These are phyloP conservation scores for Tretioscincus oriximinensis DNA, from an alignment of 2,113 vertebrate genomes.

Conservation along the genomic window DNA sequence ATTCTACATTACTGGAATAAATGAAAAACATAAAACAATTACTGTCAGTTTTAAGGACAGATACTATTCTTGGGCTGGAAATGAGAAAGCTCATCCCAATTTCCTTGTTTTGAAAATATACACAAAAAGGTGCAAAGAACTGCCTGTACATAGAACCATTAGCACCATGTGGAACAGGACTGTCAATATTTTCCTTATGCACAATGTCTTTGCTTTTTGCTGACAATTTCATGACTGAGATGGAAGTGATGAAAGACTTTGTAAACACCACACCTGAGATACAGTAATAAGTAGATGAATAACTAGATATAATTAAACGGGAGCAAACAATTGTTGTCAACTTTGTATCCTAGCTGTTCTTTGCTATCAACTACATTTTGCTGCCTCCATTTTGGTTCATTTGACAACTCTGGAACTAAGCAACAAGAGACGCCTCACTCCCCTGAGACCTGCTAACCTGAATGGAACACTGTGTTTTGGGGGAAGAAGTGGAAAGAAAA, in stretches of 20 bases:
- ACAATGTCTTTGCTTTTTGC: not conserved
- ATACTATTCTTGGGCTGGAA: too few relatives aligned
- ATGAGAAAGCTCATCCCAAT: not conserved
- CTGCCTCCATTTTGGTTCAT: conserved; percentile 36
- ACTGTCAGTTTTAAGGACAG: too few relatives aligned
- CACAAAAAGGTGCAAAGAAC: not conserved
- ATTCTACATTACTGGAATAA: too few relatives aligned
- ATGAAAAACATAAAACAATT: too few relatives aligned
- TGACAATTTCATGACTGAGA: not conserved
- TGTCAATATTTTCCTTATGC: not conserved
- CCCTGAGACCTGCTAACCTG: conserved; percentile 26
- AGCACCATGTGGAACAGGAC: too few relatives aligned
- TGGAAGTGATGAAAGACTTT: not conserved
- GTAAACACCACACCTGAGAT: not conserved
- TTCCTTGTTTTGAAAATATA: not conserved
- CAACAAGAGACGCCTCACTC: conserved; percentile 38
- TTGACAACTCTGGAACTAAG: conserved; percentile 42
- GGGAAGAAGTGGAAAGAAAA: conserved; percentile 6
- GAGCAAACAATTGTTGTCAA: not conserved
- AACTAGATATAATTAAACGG: not conserved
- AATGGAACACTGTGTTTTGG: conserved; percentile 20
- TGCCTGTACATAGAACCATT: not conserved
- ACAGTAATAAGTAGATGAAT: not conserved
- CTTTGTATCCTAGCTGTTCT: conserved; percentile 2
- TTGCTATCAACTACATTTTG: conserved; percentile 22